Evolutionary conservation across 1,140 invertebrate genomes (phyloP), one percentile per base, ranked within the genome.

Genomic region (Danaus melanippus): DNA sequence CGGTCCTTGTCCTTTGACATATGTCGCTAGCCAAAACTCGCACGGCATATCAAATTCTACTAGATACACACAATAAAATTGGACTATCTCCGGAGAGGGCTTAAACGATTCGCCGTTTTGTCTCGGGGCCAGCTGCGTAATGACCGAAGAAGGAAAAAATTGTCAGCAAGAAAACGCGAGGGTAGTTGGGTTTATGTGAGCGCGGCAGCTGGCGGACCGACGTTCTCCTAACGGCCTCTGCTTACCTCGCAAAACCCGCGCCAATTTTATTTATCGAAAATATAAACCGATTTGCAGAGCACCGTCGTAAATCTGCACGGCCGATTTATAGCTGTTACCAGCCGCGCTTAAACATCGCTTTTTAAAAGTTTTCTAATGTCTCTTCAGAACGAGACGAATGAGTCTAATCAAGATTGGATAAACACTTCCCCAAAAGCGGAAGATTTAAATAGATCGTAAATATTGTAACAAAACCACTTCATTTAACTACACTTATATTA

Each of bases 231-330:
- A 86, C 83, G 72, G 80, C 76, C 79, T 79, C 78, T 84, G 83
- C 83, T 84, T 84, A 86, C 77, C 83, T 86, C 74, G 83, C 83
- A 83, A 84, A 84, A 83, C 77, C 77, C 78, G 81, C 77, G 83
- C 83, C 83, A 84, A 86, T 86, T 86, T 86, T 86, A 86, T 86
- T 86, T 86, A 86, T 86, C 84, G 84, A 84, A 84, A 84, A 84
- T 86, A 86, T 86, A 84, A 86, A 84, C 74, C 79, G 81, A 84
- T 86, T 86, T 86, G 76, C 84, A 68, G 78, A 82, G 76, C 74
- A 68, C 69, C 74, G 64, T 80, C 81, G 79, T 83, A 83, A 83
- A 84, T 76, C 73, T 69, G 68, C 67, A 80, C 69, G 69, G 66
- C 69, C 76, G 81, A 86, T 86, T 84, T 84, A 83, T 82, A 69